Evolutionary conservation across 2,797 vertebrate genomes (phyloP).

Genomic region (Meriones psammophilus): DNA sequence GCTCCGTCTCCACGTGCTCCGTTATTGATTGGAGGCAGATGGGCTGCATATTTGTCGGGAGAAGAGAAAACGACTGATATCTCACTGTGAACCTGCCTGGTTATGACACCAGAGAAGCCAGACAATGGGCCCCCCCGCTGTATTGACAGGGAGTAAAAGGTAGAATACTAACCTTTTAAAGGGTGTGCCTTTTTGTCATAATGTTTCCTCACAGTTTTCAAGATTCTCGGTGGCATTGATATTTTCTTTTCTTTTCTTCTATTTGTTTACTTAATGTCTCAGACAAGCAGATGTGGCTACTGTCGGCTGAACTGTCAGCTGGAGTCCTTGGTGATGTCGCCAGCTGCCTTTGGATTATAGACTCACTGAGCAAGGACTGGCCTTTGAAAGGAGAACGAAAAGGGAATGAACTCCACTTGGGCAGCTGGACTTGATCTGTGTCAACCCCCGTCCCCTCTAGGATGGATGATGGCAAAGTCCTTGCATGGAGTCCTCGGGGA

Average conservation of each 20-base stretch:
- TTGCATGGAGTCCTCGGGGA: neutral
- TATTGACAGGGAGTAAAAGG: neutral
- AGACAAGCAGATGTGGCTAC: neutral
- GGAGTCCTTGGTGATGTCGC: neutral
- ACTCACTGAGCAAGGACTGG: neutral
- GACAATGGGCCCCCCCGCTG: conserved; percentile 41
- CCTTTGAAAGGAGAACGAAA: conserved; percentile 4
- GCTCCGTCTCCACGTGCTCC: conserved; percentile 71
- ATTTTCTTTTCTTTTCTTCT: conserved; percentile 41
- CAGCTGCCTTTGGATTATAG: conserved; percentile 53
- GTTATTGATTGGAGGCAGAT: conserved; percentile 79
- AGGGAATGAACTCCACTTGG: conserved; percentile 3
- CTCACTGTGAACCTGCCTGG: conserved; percentile 52
- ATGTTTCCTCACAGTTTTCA: neutral
- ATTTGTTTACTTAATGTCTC: conserved; percentile 30
- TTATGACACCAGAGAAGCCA: conserved; percentile 41
- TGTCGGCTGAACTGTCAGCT: neutral
- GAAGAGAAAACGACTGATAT: conserved; percentile 54
- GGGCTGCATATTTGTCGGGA: conserved; percentile 64
- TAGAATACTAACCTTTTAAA: neutral
- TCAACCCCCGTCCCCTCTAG: neutral
- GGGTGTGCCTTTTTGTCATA: neutral
- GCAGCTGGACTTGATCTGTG: conserved; percentile 16
- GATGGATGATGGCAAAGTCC: neutral
- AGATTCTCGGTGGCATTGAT: neutral